Evolutionary conservation across 1,140 invertebrate genomes (phyloP).

Genomic region (Pinna nobilis): DNA sequence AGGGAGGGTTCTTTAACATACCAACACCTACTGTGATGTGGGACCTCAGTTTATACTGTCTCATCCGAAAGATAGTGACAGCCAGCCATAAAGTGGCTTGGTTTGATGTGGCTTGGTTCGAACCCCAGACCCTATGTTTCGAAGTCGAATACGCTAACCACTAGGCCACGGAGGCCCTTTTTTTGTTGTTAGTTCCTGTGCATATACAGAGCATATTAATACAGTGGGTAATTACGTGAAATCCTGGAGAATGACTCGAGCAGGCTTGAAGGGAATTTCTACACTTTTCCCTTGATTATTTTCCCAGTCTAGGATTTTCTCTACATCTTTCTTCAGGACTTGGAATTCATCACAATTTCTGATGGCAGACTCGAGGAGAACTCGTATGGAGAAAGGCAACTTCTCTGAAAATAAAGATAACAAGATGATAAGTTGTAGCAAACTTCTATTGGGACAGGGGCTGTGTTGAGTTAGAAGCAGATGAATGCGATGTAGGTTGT

Average conservation of each 20-base stretch:
- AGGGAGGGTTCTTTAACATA: no score
- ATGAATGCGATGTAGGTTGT: background rate
- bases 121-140: no score
- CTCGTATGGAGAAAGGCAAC: constrained; percentile 94
- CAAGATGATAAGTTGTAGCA: background rate
- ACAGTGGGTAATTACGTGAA: constrained; percentile 78
- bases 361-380: constrained; percentile 95
- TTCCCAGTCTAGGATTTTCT: constrained; percentile 95
- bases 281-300: constrained; percentile 85
- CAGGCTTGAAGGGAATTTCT: constrained; percentile 97
- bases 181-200: no score
- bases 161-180: no score
- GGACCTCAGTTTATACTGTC: no score
- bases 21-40: no score
- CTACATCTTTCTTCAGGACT: constrained; percentile 87
- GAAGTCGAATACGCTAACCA: no score
- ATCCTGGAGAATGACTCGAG: constrained; percentile 95
- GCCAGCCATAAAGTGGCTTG: no score
- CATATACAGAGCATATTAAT: no score
- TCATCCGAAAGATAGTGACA: no score
- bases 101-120: no score
- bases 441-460: background rate
- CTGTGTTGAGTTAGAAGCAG: background rate
- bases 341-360: constrained; percentile 98
- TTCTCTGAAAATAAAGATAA: constrained; percentile 68